Conservation (phyloP, 2,888 invertebrate genomes). For the Heteromyza rotundicornis region DNA sequence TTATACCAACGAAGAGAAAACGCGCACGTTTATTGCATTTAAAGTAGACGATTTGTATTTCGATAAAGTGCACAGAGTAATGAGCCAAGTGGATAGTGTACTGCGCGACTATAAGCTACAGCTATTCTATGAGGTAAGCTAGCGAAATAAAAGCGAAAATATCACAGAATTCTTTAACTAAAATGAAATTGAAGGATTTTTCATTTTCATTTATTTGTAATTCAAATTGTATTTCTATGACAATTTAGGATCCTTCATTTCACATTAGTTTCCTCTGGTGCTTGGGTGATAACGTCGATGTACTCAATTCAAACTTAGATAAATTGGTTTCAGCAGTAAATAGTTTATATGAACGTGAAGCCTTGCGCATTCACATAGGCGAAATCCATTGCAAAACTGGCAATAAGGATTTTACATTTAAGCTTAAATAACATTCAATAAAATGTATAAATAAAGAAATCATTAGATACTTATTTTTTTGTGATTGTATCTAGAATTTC, state of each 20-base stretch:
- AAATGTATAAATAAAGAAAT: conserved; percentile 1
- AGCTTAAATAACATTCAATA: conserved; percentile 51
- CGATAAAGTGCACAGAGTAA: conserved; percentile 67
- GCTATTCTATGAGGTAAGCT: conserved; percentile 76
- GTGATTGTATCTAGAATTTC: neutral
- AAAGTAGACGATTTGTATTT: conserved; percentile 68
- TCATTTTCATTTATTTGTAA: too few species aligned
- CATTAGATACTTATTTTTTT: conserved; percentile 30
- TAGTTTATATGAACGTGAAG: conserved; percentile 45
- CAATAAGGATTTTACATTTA: conserved; percentile 73
- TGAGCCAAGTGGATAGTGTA: conserved; percentile 70
- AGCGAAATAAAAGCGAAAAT: neutral
- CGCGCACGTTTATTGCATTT: conserved; percentile 83
- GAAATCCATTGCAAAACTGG: conserved; percentile 75
- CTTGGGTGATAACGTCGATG: conserved; percentile 69
- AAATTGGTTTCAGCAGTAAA: conserved; percentile 63
- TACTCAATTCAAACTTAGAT: conserved; percentile 64
- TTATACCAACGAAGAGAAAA: conserved; percentile 84
- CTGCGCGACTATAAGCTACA: conserved; percentile 77
- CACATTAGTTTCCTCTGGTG: conserved; percentile 86
- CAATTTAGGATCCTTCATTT: conserved; percentile 77
- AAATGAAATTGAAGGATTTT: too few species aligned
- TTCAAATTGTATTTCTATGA: neutral
- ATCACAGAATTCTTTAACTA: neutral
- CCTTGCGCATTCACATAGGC: conserved; percentile 65